These are phyloP conservation scores for Gallinago media DNA, from an alignment of 2,113 vertebrate genomes.

Conservation along the genomic window DNA sequence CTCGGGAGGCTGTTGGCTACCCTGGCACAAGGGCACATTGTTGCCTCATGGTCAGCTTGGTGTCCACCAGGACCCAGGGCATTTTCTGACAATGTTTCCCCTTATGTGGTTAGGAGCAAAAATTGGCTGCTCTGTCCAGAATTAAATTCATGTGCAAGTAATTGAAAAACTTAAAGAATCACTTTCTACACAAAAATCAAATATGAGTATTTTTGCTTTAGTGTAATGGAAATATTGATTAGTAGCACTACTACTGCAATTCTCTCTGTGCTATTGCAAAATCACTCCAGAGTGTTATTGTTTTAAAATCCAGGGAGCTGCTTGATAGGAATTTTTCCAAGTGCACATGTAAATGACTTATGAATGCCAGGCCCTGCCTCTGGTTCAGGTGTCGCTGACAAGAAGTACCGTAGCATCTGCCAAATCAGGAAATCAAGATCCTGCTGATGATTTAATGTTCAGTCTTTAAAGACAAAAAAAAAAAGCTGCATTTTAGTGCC, in stretches of 20 bases:
- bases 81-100: background rate
- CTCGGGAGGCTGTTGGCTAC: accelerated
- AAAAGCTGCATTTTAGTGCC: background rate
- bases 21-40: background rate
- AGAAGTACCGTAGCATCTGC: background rate
- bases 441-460: background rate
- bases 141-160: background rate
- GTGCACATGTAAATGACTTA: background rate
- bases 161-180: background rate
- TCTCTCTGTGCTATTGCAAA: background rate
- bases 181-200: background rate
- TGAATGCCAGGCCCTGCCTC: background rate
- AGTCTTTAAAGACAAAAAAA: background rate
- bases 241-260: background rate
- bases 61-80: background rate
- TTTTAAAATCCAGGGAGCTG: background rate
- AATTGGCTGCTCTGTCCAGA: background rate
- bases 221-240: background rate
- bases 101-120: background rate
- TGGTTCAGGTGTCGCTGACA: background rate
- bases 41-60: background rate
- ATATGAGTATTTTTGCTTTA: background rate
- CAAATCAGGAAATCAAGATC: background rate
- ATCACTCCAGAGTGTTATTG: background rate
- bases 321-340: background rate